phyloP scores from a whole-genome alignment of 2,888 invertebrate species.

The Lycocerus yunnanus region DNA sequence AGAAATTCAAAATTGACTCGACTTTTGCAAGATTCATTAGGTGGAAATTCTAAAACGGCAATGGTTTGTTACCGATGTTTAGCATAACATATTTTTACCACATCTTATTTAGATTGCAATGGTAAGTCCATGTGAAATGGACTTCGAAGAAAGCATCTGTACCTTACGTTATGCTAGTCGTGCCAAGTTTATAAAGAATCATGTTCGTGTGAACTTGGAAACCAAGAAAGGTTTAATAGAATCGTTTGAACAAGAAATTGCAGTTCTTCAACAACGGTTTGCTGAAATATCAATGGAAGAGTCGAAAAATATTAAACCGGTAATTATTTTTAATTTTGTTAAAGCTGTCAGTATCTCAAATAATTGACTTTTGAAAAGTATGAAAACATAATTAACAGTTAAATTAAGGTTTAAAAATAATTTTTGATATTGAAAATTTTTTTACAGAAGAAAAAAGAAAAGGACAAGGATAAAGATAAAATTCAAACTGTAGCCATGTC shows the following conservation, averaged over 20 bases:
- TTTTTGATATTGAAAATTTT: not conserved
- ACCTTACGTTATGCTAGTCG: slow-evolving; percentile 96
- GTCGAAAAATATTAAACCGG: slow-evolving; percentile 43
- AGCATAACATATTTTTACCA: not conserved
- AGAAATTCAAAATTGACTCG: slow-evolving; percentile 96
- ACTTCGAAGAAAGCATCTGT: slow-evolving; percentile 97
- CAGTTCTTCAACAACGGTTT: slow-evolving; percentile 84
- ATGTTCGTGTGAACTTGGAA: slow-evolving; percentile 95
- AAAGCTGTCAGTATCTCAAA: not conserved
- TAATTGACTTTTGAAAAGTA: not conserved
- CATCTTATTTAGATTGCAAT: slow-evolving; percentile 79
- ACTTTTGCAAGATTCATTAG: slow-evolving; percentile 93
- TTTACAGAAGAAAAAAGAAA: slow-evolving; percentile 31
- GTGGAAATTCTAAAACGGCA: slow-evolving; percentile 94
- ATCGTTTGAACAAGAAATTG: slow-evolving; percentile 96
- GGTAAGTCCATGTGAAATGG: slow-evolving; percentile 93
- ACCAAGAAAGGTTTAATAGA: slow-evolving; percentile 95
- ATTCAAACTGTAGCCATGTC: slow-evolving; percentile 33
- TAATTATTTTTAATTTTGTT: slow-evolving; percentile 4
- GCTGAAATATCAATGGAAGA: slow-evolving; percentile 45
- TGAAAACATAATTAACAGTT: too few species aligned
- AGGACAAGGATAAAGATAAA: slow-evolving; percentile 31
- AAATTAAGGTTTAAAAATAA: too few species aligned
- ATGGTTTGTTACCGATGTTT: slow-evolving; percentile 65
- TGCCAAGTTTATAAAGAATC: slow-evolving; percentile 97